These are phyloP conservation scores for Seira ritae DNA, from an alignment of 2,888 invertebrate species.

Conservation along the genomic window DNA sequence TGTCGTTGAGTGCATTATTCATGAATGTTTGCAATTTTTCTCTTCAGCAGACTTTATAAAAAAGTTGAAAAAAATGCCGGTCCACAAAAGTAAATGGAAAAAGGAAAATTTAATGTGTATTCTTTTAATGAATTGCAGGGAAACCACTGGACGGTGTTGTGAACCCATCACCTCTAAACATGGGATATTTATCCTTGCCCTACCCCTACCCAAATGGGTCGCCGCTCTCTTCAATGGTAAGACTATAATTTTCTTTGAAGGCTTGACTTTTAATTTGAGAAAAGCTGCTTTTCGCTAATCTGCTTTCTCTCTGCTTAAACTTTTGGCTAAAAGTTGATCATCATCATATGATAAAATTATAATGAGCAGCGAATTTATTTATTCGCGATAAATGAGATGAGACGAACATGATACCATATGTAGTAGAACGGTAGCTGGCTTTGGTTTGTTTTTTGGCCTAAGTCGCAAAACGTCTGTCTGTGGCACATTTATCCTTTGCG, in stretches of 20 bases:
- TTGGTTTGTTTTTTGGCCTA: too few species aligned
- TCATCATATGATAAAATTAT: neutral
- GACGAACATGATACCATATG: neutral
- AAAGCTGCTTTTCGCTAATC: neutral
- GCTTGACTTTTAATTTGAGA: neutral
- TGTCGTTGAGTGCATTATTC: constrained; percentile 63
- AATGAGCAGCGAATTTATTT: constrained; percentile 16
- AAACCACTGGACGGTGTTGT: constrained; percentile 73
- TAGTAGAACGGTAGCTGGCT: neutral
- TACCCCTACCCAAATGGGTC: constrained; percentile 73
- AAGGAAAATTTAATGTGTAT: constrained; percentile 20
- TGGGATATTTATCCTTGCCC: constrained; percentile 71
- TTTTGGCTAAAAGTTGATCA: neutral
- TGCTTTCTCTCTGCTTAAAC: neutral
- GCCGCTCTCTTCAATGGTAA: constrained; percentile 73
- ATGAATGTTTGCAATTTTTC: constrained; percentile 62
- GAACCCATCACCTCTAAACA: constrained; percentile 73
- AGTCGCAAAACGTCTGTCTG: neutral
- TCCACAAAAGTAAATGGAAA: constrained; percentile 10
- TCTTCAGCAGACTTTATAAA: neutral
- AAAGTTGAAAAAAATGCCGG: neutral
- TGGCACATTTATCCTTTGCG: neutral
- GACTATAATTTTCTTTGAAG: constrained; percentile 21
- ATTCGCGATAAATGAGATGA: neutral
- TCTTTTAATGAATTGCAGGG: constrained; percentile 64